phyloP scores from a whole-genome alignment of 23 tunicate species.

The Trididemnum nubilum region DNA sequence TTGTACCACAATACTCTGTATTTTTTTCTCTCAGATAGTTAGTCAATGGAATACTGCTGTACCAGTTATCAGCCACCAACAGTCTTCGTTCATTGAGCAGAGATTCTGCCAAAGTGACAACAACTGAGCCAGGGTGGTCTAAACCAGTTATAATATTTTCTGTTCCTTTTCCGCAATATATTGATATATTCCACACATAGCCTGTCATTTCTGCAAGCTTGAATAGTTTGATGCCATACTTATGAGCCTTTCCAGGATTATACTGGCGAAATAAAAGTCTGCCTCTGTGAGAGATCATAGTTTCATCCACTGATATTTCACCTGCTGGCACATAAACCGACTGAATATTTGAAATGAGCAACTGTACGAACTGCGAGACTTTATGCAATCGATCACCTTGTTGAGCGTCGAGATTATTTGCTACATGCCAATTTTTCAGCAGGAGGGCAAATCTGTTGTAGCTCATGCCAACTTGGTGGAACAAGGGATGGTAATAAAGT shows the following conservation, averaged over 20 bases:
- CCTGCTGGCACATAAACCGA: slow-evolving; percentile 24
- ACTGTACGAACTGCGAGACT: slow-evolving; percentile 8
- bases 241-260: slow-evolving; percentile 31
- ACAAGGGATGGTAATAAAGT: slow-evolving; percentile 20
- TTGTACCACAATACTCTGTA: slow-evolving; percentile 28
- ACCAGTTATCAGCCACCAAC: slow-evolving; percentile 33
- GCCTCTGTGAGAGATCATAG: slow-evolving; percentile 27
- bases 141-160: slow-evolving; percentile 16
- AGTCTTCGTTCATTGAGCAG: slow-evolving; percentile 25
- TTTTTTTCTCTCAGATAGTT: slow-evolving; percentile 21
- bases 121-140: slow-evolving; percentile 11
- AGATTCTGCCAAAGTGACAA: slow-evolving; percentile 35
- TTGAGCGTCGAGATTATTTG: slow-evolving; percentile 29
- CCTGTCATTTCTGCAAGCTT: slow-evolving; percentile 37
- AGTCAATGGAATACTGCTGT: slow-evolving; percentile 29
- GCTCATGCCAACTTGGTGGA: slow-evolving; percentile 31
- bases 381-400: slow-evolving; percentile 29
- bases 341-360: slow-evolving; percentile 12
- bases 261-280: slow-evolving; percentile 29
- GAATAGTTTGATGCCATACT: slow-evolving; percentile 31
- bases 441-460: slow-evolving; percentile 24
- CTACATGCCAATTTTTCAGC: slow-evolving; percentile 28
- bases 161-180: slow-evolving; percentile 25
- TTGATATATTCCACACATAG: slow-evolving; percentile 20
- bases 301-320: slow-evolving; percentile 24